Percentiles rank a stretch among this genome's conserved stretches.
Conservation (phyloP, 1,140 invertebrate species). For the Nebria ingens region DNA sequence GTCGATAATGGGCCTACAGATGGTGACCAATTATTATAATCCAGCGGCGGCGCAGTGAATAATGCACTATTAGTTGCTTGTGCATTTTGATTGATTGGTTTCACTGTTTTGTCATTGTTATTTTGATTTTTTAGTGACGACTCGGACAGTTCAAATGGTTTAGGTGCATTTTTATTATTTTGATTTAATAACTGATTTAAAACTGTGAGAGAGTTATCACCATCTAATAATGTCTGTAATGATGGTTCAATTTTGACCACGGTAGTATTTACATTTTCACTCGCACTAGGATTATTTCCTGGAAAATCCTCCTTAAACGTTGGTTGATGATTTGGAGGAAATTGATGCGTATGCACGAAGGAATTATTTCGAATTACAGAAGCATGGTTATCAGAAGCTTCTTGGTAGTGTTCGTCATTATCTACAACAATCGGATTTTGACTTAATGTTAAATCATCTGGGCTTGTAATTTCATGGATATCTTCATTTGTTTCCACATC, state of each 20-base stretch:
- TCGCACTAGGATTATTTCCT: background rate
- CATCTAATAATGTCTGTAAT: background rate
- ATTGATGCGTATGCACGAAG: background rate
- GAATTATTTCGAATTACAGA: constrained; percentile 21
- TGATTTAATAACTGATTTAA: constrained; percentile 1
- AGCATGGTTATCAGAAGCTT: constrained; percentile 21
- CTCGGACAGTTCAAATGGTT: background rate
- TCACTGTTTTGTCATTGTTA: background rate
- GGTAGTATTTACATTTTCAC: background rate
- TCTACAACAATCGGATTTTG: constrained; percentile 32
- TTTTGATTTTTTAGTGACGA: background rate
- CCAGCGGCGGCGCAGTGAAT: constrained; percentile 9
- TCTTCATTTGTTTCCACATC: constrained; percentile 34
- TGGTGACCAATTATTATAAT: constrained; percentile 23
- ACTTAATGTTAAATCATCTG: too few relatives aligned
- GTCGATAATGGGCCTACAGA: constrained; percentile 12
- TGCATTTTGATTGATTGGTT: background rate
- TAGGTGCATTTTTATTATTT: background rate
- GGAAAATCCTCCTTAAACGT: background rate
- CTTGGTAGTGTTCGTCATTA: background rate
- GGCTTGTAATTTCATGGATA: constrained; percentile 12
- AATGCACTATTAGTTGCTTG: background rate
- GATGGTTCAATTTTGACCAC: background rate
- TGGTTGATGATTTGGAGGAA: background rate
- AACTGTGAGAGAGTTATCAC: background rate